Base-by-base conservation (phyloP, 2,797 vertebrate genomes). In the Tragelaphus oryx region DNA sequence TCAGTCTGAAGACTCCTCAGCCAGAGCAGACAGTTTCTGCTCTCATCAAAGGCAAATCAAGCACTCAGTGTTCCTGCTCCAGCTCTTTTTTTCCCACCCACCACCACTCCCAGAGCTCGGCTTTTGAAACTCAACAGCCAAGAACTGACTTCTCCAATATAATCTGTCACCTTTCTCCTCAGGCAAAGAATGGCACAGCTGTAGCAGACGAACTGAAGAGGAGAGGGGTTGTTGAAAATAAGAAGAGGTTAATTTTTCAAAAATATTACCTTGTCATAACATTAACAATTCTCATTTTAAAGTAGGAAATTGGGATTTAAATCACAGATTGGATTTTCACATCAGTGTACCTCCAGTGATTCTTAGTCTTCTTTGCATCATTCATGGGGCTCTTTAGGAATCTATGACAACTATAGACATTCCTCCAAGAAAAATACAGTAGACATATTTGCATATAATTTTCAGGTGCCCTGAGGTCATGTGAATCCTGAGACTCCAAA, bases 81-180 rank as follows among this genome's bases (percentile, higher is more conserved):
- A 10, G 4, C 93, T 82, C 41, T 57, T 41, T 48, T 48, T 59
- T 87, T 89, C 48, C 41, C 59, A 79, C 33, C 26, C 41, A 91
- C 9, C 26, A 90, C 80, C 37, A 75, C 87, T 48, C 33, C n/a
- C 68, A 90, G 54, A n/a, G 65, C 37, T 93, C 89, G 20, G 22
- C 50, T 95, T 89, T 84, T 33, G 24, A 92, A 90, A 90, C 28
- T 86, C 75, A 88, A 89, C 68, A 93, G 87, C 30, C 62, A 91
- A 94, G 46, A 91, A 87, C 3, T 48, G 20, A 71, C 60, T 71
- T 95, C 62, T 95, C 52, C n/a, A 46, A 62, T 75, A 8, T 79
- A 79, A n/a, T 46, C 24, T 84, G n/a, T 87, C 54, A 83, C 48
- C 37, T 89, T 85, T 76, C 59, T 60, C 60, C 33, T 17, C n/a